Conservation (phyloP, 2,888 invertebrate species). For the Cetonia aurata region DNA sequence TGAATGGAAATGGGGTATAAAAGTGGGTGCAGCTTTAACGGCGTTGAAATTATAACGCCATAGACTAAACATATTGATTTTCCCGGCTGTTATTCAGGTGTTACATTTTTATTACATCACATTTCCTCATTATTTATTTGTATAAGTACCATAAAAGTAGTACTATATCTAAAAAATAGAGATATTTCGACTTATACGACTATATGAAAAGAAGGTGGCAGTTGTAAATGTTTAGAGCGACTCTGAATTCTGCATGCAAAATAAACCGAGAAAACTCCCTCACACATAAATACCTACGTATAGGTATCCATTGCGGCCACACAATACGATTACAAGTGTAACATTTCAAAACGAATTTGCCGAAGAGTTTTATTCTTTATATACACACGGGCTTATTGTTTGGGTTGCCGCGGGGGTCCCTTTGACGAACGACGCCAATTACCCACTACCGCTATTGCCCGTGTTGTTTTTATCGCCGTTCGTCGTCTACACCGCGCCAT, state of each 20-base stretch:
- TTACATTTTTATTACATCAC: background rate
- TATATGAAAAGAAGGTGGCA: no score
- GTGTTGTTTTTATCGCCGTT: background rate
- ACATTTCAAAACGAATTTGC: conserved; percentile 28
- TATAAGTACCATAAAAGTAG: no score
- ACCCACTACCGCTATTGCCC: conserved; percentile 13
- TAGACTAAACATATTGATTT: conserved; percentile 40
- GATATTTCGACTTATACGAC: no score
- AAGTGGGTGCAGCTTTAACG: conserved; percentile 3
- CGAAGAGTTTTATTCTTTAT: conserved; percentile 2
- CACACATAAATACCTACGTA: no score
- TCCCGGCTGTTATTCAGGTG: conserved; percentile 17
- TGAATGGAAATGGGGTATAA: conserved; percentile 15
- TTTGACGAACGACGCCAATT: conserved; percentile 3
- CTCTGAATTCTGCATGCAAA: no score
- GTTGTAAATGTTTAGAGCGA: no score
- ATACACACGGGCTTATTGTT: conserved; percentile 6
- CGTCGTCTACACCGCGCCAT: background rate
- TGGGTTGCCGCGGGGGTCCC: conserved; percentile 27
- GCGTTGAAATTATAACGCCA: conserved; percentile 16
- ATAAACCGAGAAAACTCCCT: no score
- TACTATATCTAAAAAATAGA: no score
- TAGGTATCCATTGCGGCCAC: no score
- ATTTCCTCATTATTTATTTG: no score
- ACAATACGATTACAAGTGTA: conserved; percentile 17